These are phyloP conservation scores for Tillus elongatus DNA, from an alignment of 2,888 invertebrate species.

Conservation along the genomic window DNA sequence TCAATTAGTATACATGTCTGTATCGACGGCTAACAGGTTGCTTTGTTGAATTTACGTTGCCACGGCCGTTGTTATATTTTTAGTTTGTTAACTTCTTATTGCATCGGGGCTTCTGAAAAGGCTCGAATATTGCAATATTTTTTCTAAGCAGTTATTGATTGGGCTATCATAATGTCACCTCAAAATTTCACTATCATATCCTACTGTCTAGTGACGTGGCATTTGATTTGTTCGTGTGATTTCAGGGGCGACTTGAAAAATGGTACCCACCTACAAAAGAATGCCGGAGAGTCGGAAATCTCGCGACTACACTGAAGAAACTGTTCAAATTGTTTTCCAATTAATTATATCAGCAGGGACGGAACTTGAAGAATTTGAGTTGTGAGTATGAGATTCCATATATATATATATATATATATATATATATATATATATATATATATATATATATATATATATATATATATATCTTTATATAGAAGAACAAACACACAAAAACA, in stretches of 20 bases:
- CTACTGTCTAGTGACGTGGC: neutral
- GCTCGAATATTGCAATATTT: constrained; percentile 6
- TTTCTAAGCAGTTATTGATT: constrained; percentile 6
- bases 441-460: too few relatives aligned
- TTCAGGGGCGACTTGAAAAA: constrained; percentile 8
- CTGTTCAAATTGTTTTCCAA: constrained; percentile 5
- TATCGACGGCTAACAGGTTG: constrained; percentile 6
- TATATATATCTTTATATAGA: constrained; percentile 6
- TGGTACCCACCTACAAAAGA: constrained; percentile 6
- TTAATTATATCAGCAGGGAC: constrained; percentile 5
- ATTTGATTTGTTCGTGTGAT: constrained; percentile 6
- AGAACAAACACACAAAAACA: too few relatives aligned
- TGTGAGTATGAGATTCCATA: constrained; percentile 6
- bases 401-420: too few relatives aligned
- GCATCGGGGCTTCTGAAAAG: constrained; percentile 1
- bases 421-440: too few relatives aligned
- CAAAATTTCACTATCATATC: constrained; percentile 4
- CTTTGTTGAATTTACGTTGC: constrained; percentile 7
- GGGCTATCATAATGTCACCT: constrained; percentile 5
- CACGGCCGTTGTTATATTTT: neutral
- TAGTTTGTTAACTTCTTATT: constrained; percentile 6
- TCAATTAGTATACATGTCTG: constrained; percentile 5
- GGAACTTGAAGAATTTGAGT: constrained; percentile 7
- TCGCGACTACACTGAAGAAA: constrained; percentile 7
- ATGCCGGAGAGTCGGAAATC: constrained; percentile 8